phyloP scores from a whole-genome alignment of 2,888 invertebrate genomes.

The Lasius platythorax region DNA sequence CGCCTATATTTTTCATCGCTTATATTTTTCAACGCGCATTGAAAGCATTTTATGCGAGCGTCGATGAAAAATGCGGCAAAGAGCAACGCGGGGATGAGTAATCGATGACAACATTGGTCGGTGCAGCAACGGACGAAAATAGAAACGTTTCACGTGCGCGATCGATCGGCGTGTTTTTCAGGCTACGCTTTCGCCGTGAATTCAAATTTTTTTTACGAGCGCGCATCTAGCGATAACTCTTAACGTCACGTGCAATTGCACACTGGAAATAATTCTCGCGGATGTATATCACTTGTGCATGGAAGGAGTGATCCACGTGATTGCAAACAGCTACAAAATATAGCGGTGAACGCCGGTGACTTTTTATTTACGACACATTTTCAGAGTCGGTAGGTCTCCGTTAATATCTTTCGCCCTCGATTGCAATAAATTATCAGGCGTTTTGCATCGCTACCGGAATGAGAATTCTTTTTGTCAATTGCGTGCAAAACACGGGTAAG shows the following conservation, averaged over 20 bases:
- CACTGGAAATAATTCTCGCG: slow-evolving; percentile 12
- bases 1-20: slow-evolving; percentile 24
- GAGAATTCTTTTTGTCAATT: neutral
- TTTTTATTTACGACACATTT: neutral
- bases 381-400: neutral
- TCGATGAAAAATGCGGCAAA: slow-evolving; percentile 49
- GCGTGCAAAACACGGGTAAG: neutral
- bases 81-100: slow-evolving; percentile 51
- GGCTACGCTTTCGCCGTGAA: slow-evolving; percentile 54
- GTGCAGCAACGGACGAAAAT: slow-evolving; percentile 73
- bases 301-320: neutral
- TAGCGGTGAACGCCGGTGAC: neutral
- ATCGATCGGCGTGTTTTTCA: slow-evolving; percentile 68
- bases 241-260: slow-evolving; percentile 20
- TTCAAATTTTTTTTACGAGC: slow-evolving; percentile 51
- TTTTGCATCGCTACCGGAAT: neutral
- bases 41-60: slow-evolving; percentile 38
- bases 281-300: neutral
- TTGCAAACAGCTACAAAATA: neutral
- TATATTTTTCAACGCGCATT: slow-evolving; percentile 23
- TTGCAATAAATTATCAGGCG: neutral
- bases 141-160: slow-evolving; percentile 68
- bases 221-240: slow-evolving; percentile 21
- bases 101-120: slow-evolving; percentile 63
- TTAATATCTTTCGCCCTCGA: neutral